A percentile compares a stretch with the other conserved stretches of the same genome.
phyloP scores from a whole-genome alignment of 2,888 invertebrate species.

The Eurytoma californica region DNA sequence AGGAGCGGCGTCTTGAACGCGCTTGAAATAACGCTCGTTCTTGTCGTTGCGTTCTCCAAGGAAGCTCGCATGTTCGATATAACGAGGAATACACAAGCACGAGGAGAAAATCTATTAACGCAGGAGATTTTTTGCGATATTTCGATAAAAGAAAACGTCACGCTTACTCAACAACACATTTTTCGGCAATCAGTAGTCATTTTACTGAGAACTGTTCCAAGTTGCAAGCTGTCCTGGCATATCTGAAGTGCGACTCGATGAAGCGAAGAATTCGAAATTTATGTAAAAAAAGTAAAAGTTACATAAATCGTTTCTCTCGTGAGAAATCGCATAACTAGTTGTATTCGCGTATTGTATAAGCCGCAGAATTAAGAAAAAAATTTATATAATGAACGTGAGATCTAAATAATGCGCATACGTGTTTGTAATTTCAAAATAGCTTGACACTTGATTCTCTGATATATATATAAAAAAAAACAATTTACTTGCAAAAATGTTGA shows the following conservation, averaged over 20 bases:
- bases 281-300: slow-evolving; percentile 15
- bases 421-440: slow-evolving; percentile 43
- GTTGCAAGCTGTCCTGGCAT: slow-evolving; percentile 23
- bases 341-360: slow-evolving; percentile 27
- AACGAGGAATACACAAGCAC: slow-evolving; percentile 19
- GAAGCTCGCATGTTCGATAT: slow-evolving; percentile 54
- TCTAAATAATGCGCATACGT: slow-evolving; percentile 37
- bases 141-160: slow-evolving; percentile 1
- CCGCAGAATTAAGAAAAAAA: slow-evolving; percentile 1
- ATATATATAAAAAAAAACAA: not conserved
- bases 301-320: not conserved
- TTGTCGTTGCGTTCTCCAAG: slow-evolving; percentile 36
- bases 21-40: slow-evolving; percentile 22
- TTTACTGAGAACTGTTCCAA: slow-evolving; percentile 10
- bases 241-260: slow-evolving; percentile 24
- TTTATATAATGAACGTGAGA: slow-evolving; percentile 38
- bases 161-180: not conserved
- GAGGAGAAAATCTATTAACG: not conserved
- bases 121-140: not conserved
- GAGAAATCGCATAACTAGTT: slow-evolving; percentile 1
- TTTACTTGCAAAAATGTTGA: slow-evolving; percentile 37
- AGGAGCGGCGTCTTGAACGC: slow-evolving; percentile 30
- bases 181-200: not conserved
- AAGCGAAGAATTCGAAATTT: slow-evolving; percentile 18
- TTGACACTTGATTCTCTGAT: slow-evolving; percentile 38